phyloP scores from a whole-genome alignment of 2,113 vertebrate species.

The Plecotus auritus region DNA sequence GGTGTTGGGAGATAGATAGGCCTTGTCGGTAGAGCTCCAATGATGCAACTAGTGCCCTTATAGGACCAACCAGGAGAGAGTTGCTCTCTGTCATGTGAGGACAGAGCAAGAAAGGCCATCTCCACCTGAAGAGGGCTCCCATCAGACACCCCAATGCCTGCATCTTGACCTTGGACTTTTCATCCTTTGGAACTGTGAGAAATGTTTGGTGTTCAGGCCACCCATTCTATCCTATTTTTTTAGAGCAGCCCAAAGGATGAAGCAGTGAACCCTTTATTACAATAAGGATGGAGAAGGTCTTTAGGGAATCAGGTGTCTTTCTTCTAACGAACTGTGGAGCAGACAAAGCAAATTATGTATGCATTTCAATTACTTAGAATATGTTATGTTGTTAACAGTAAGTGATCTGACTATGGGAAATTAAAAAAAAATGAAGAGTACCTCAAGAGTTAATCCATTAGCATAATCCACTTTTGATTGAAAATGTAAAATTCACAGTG shows the following conservation, averaged over 20 bases:
- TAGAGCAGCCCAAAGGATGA: background rate
- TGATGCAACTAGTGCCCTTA: background rate
- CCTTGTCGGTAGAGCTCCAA: background rate
- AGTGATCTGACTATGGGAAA: background rate
- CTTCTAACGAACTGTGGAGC: background rate
- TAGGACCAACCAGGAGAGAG: background rate
- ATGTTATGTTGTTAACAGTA: background rate
- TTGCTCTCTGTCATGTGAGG: background rate
- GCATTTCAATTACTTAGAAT: background rate
- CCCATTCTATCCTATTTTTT: background rate
- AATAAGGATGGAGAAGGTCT: fast-evolving
- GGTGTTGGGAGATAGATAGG: background rate
- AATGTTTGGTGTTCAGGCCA: background rate
- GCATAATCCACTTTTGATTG: slow-evolving; percentile 36
- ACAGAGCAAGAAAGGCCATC: background rate
- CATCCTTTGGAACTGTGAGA: background rate
- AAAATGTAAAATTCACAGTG: slow-evolving; percentile 52
- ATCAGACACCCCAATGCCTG: background rate
- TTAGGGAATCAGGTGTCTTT: background rate
- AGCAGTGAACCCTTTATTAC: background rate
- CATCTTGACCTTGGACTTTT: background rate
- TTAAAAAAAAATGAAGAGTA: background rate
- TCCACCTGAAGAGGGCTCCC: fast-evolving
- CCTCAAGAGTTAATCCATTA: slow-evolving; percentile 46
- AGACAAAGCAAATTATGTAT: background rate